These are phyloP conservation scores for Alligator sinensis DNA, from an alignment of 2,113 vertebrate species.

Conservation along the genomic window DNA sequence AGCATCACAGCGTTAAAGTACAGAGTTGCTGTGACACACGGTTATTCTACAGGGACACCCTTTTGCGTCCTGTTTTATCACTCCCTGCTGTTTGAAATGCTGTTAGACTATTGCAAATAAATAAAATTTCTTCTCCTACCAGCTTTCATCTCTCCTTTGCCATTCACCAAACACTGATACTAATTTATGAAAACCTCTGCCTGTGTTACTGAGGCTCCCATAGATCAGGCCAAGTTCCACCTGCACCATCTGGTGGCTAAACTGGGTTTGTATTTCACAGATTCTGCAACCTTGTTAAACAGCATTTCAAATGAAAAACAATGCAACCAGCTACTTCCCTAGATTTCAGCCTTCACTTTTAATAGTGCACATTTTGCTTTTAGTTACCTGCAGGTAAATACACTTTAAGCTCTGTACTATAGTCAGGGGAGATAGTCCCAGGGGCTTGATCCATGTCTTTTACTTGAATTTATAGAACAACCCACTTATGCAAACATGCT, in stretches of 20 bases:
- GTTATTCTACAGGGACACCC: not conserved
- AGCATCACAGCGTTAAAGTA: not conserved
- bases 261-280: not conserved
- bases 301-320: not conserved
- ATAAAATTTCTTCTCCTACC: not conserved
- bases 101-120: not conserved
- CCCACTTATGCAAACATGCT: not conserved
- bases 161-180: not conserved
- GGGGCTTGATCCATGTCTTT: slow-evolving; percentile 30
- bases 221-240: slow-evolving; percentile 15
- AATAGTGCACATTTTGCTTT: not conserved
- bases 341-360: not conserved
- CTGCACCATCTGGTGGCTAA: slow-evolving; percentile 55
- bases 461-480: slow-evolving; percentile 28
- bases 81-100: not conserved
- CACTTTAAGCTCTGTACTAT: not conserved
- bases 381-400: not conserved
- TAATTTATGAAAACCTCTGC: not conserved
- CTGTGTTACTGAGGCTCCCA: rapidly evolving
- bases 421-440: slow-evolving; percentile 2
- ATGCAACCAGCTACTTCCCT: not conserved
- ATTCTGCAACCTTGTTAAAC: not conserved
- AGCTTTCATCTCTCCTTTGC: not conserved
- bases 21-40: not conserved
- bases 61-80: not conserved